Base-by-base conservation (phyloP, 2,888 invertebrate genomes). In the Fragum fragum region DNA sequence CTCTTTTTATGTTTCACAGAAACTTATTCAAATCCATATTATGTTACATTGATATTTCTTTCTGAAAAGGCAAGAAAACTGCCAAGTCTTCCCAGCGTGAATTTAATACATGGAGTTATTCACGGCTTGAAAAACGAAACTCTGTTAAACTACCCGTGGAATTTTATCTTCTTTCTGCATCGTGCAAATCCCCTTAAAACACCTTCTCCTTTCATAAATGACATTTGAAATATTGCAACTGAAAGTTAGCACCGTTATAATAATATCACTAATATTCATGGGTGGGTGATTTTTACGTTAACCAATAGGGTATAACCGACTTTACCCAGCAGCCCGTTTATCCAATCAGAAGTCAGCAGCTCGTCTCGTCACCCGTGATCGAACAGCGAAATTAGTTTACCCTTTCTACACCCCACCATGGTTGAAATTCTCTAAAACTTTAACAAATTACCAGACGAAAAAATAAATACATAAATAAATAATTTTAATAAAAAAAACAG, bases 291-390 rank as follows among this genome's bases (percentile, higher is more conserved):
- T 75, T 36, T 18, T 29, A n/a, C 53, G 16, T 59, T 47, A 74
- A 52, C 81, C 81, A 82, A 82, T 82, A 66, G 78, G 5, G 26
- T 77, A 6, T 21, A 11, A 57, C 11, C n/a, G 14, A 55, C 26
- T 28, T 53, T 11, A 36, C 32, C 28, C 63, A 28, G 63, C 32
- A 63, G n/a, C 63, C n/a, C n/a, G 18, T 29, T 36, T 29, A 36
- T n/a, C 63, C 63, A 63, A 63, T 63, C 32, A 63, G 36, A 63
- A 18, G n/a, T n/a, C n/a, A 36, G 32, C 18, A 32, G 36, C 63
- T 36, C 11, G 21, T 1, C n/a, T 36, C 32, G 63, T 63, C 36
- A 63, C 28, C 16, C 32, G 11, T 36, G 28, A 63, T 63, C 36
- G 36, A 63, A 32, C 36, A 63, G 29, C 2, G 28, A n/a, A 28